Evolutionary conservation across 1,140 invertebrate genomes (phyloP), one percentile per base, ranked within the genome.

Genomic region (Ceratoteleas bidentatus): DNA sequence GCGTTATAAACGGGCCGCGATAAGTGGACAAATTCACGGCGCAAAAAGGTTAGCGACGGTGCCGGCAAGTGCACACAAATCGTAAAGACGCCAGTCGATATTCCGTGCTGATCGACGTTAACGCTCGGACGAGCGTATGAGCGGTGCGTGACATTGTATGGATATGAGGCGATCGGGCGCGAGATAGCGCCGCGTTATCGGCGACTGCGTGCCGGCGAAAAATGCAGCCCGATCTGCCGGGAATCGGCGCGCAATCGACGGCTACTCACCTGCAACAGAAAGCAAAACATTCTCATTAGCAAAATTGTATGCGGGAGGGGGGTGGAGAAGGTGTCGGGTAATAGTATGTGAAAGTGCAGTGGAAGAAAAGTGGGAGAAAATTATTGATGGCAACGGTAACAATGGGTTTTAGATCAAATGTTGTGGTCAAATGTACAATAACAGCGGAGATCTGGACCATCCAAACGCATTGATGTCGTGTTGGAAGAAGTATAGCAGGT

Each of bases 141-240:
- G 72, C 72, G 47, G 86, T 90, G 88, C 88, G 88, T 88, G 88
- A 90, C 89, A 88, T 89, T 91, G 88, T 90, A 90, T 91, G 89
- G 88, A 89, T 91, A 91, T 91, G 88, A 90, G 89, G 72, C 80
- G 88, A 90, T 91, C 88, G 87, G 83, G 75, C 81, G 82, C 68
- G 45, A 83, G 86, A 90, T 81, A 57, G 24, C 32, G 15, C 0
- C 54, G 10, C 45, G 33, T 66, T 80, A 80, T 80, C 64, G 56
- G 10, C 40, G 33, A 61, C 69, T 80, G 77, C 77, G 68, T 80
- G 78, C 65, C 66, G 64, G 68, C 64, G 69, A 75, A 81, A 81
- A 69, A 13, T n/a, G 14, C 11, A 49, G 13, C 10, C 10, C 10
- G 13, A 14, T 14, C 14, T 49, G 6, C 13, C 10, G 10, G 47